Conservation (phyloP, 2,113 vertebrate genomes). For the Apaloderma vittatum region DNA sequence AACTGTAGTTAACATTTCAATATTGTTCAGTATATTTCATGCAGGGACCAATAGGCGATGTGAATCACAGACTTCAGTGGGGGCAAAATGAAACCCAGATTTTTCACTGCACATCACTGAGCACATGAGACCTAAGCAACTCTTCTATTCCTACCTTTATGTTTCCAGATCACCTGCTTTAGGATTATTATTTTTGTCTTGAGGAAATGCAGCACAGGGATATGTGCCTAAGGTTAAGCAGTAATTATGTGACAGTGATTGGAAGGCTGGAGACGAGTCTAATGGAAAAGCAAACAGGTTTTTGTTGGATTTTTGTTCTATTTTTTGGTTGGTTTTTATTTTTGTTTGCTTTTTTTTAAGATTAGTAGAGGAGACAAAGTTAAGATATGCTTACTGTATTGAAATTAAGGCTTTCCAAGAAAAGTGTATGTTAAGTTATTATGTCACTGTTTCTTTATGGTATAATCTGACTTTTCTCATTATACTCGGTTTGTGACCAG, state of each 20-base stretch:
- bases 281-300: neutral
- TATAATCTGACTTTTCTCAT: neutral
- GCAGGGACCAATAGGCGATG: neutral
- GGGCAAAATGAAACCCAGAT: neutral
- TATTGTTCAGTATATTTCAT: neutral
- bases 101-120: neutral
- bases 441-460: neutral
- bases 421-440: neutral
- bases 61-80: rapidly evolving
- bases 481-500: neutral
- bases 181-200: neutral
- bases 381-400: neutral
- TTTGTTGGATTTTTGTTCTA: no score
- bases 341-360: neutral
- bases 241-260: neutral
- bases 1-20: neutral
- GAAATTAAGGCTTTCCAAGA: neutral
- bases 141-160: neutral
- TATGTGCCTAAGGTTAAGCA: neutral
- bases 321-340: no score
- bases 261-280: neutral
- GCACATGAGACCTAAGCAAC: neutral
- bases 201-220: neutral
- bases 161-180: neutral
- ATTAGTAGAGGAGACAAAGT: neutral